These are phyloP conservation scores for Rallus crepitans DNA, from an alignment of 2,797 vertebrate genomes.

Conservation along the genomic window DNA sequence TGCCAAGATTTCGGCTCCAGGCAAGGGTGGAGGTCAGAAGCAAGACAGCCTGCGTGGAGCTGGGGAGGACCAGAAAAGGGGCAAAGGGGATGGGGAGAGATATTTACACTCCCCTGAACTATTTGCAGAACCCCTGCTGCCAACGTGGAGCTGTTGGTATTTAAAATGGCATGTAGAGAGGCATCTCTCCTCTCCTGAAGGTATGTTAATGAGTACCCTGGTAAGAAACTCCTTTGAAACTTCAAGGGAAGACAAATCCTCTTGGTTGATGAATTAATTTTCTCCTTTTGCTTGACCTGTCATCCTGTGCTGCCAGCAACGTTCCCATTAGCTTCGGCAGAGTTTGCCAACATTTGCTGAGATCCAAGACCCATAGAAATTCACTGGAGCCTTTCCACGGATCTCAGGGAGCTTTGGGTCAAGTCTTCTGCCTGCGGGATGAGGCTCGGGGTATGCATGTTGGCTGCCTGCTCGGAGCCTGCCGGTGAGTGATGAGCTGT, in stretches of 20 bases:
- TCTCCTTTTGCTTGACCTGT: constrained; percentile 25
- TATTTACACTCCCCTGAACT: neutral
- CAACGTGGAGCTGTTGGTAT: constrained; percentile 36
- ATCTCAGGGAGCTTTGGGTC: constrained; percentile 54
- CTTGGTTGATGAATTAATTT: constrained; percentile 42
- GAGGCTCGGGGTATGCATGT: neutral
- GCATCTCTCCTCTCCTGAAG: neutral
- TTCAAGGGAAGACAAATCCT: constrained; percentile 45
- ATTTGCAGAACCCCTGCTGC: neutral
- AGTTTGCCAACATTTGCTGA: constrained; percentile 42
- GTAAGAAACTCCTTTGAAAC: constrained; percentile 60
- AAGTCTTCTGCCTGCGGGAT: constrained; percentile 3
- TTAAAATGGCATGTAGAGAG: neutral
- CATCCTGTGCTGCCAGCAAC: constrained; percentile 39
- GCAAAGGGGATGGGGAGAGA: neutral
- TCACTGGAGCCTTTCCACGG: constrained; percentile 56
- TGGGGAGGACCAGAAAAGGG: neutral
- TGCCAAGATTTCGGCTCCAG: neutral
- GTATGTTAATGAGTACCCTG: neutral
- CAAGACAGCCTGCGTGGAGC: neutral
- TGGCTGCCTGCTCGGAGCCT: constrained; percentile 42
- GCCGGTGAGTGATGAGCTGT: constrained; percentile 50
- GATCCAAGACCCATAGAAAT: constrained; percentile 61
- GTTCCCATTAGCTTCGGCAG: neutral
- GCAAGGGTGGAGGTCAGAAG: constrained; percentile 36